Base-by-base conservation (phyloP, 2,797 vertebrate species). In the Scarus forsteni region DNA sequence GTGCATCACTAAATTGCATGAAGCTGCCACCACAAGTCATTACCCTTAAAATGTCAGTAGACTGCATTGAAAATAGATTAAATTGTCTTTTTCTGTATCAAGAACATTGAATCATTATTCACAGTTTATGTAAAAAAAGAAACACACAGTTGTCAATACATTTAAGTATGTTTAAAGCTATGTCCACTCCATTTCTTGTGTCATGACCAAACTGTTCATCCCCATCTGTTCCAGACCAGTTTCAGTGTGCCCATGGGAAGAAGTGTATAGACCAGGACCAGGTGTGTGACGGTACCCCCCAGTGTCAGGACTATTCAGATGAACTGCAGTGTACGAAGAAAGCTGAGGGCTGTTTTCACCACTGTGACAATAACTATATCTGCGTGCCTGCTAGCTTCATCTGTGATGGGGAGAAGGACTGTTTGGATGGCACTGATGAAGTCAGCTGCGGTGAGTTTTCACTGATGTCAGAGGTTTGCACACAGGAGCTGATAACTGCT, bases 291-390 rank as follows among this genome's bases (percentile, higher is more conserved):
- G 95, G 94, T 0, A 65, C 85, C 1, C 63, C 76, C 0, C 95
- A 97, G 53, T 97, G 96, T 66, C 84, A 91, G 0, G 96, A 98
- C 0, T 90, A 82, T 34, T 98, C 96, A 0, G 96, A 98, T 34
- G 96, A 97, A 82, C 8, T 0, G 0, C 59, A 67, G 44, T 97
- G 96, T 71, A 86, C 80, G 75, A 83, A 5, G 34, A 80, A 87
- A 34, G 72, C 57, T 0, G 88, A 84, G 1, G 83, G 83, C 35
- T 97, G 96, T 0, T 75, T 88, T 69, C 85, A 95, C 70, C 91
- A 56, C 13, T 98, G 96, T 9, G 95, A 96, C 0, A 5, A 81
- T 51, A 65, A 78, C 38, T 84, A 61, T 2, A 95, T 80, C 66
- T 97, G 96, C 10, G 7, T 97, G 35, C 95, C 95, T 0, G 45